A percentile compares a stretch with the other conserved stretches of the same genome.
phyloP scores from a whole-genome alignment of 1,140 invertebrate species.

The Musca domestica region DNA sequence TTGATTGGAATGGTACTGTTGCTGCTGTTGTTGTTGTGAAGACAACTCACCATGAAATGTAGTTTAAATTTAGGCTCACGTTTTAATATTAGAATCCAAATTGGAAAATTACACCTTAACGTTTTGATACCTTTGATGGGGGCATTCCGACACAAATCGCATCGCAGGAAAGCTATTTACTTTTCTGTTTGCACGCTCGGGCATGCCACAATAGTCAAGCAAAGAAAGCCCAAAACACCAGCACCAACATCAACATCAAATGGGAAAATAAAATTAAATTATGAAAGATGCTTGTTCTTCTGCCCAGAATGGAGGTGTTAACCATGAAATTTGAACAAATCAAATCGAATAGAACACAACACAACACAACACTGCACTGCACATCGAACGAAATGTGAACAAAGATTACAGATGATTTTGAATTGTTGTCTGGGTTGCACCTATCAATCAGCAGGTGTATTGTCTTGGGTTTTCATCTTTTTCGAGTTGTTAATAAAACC shows the following conservation, averaged over 20 bases:
- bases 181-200: no score
- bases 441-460: constrained; percentile 20
- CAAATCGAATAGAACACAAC: neutral
- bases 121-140: constrained; percentile 16
- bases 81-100: constrained; percentile 19
- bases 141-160: no score
- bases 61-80: constrained; percentile 21
- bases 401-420: no score
- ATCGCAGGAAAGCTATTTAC: no score
- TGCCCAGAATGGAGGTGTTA: constrained; percentile 8
- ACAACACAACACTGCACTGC: no score
- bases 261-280: neutral
- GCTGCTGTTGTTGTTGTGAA: constrained; percentile 5
- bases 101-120: constrained; percentile 20
- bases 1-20: neutral
- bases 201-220: no score
- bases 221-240: no score
- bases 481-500: constrained; percentile 1
- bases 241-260: neutral
- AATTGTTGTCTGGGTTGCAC: neutral
- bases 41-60: constrained; percentile 13
- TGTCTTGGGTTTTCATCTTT: neutral
- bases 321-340: constrained; percentile 14
- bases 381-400: no score
- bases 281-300: no score